These are phyloP conservation scores for Ia io DNA, from an alignment of 2,113 vertebrate species.

Conservation along the genomic window DNA sequence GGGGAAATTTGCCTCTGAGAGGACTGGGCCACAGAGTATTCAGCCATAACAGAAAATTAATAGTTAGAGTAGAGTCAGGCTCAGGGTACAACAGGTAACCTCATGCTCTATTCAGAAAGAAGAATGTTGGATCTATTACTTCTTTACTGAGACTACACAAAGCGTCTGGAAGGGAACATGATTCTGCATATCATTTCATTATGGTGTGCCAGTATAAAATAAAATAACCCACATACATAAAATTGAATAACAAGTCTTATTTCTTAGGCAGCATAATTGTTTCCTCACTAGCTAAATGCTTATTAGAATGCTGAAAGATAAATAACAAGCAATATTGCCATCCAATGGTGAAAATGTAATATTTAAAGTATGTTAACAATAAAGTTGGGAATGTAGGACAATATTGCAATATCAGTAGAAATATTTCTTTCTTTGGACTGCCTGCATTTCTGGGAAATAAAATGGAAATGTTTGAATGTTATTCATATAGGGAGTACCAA, in stretches of 20 bases:
- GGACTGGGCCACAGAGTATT: neutral
- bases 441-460: neutral
- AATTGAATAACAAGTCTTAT: neutral
- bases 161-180: neutral
- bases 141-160: neutral
- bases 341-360: slow-evolving; percentile 47
- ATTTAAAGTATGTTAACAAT: slow-evolving; percentile 25
- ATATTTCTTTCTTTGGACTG: neutral
- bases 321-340: slow-evolving; percentile 61
- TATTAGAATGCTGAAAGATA: neutral
- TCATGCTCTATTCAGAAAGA: neutral
- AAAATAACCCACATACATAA: neutral
- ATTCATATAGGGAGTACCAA: neutral
- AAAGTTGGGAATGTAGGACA: neutral
- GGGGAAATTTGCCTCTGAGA: neutral
- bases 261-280: neutral
- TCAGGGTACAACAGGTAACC: neutral
- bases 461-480: neutral
- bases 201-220: neutral
- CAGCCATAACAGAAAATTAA: neutral
- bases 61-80: neutral
- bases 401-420: neutral
- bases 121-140: neutral
- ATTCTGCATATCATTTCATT: neutral
- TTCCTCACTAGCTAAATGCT: neutral